These are phyloP conservation scores for Thamnophis elegans DNA, from an alignment of 2,797 vertebrate genomes.

Conservation along the genomic window DNA sequence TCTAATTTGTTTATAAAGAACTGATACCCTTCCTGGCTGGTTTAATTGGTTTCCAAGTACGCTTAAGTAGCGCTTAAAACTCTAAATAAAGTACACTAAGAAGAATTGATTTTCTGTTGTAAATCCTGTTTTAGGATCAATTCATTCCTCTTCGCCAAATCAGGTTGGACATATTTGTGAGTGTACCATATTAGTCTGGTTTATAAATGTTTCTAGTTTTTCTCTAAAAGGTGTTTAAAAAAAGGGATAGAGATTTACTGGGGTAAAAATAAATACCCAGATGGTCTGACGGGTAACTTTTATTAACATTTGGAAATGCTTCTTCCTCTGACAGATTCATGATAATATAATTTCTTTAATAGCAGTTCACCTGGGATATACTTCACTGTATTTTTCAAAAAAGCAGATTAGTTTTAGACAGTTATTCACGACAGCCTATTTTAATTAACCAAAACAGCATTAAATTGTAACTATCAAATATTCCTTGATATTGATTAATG, in stretches of 20 bases:
- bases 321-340: background rate
- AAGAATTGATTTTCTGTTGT: background rate
- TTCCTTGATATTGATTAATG: slow-evolving; percentile 19
- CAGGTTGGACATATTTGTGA: background rate
- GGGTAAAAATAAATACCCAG: background rate
- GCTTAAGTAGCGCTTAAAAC: background rate
- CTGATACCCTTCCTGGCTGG: background rate
- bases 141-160: background rate
- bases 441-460: slow-evolving; percentile 24
- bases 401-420: slow-evolving; percentile 4
- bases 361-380: background rate
- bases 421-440: slow-evolving; percentile 12
- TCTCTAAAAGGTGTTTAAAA: background rate
- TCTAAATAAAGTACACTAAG: background rate
- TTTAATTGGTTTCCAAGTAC: background rate
- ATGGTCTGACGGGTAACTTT: background rate
- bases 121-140: background rate
- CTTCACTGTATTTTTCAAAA: slow-evolving; percentile 18
- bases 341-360: background rate
- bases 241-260: background rate
- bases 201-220: background rate
- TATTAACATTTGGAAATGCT: background rate
- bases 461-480: slow-evolving; percentile 13
- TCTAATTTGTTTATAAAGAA: background rate
- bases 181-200: background rate